Evolutionary conservation across 2,797 vertebrate genomes (phyloP), one percentile per base, ranked within the genome.

Genomic region (Clarias pachynema): DNA sequence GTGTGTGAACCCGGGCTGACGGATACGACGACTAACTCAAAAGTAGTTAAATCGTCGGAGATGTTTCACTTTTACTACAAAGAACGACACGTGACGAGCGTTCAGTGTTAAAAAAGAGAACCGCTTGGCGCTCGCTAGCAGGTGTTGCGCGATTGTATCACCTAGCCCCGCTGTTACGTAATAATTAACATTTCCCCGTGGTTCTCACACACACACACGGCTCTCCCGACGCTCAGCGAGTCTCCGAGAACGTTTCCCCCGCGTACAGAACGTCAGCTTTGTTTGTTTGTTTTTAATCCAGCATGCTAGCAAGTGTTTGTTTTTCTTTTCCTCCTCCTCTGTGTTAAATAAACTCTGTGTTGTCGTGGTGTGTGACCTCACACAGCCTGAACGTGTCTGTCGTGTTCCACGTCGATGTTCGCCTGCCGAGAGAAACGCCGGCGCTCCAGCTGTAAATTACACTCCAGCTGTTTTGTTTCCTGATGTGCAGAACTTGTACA

Each of bases 401-500:
- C 79, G 86, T 90, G 89, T 90, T 91, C 93, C n/a, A 53, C n/a
- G 15, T n/a, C n/a, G 92, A 92, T 24, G 74, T 59, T 91, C 91
- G 91, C 94, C 91, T 93, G 70, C 92, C 96, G 92, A 92, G 93
- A 94, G 93, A 84, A 90, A 90, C 83, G 90, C 93, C 93, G 34
- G 31, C 10, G 15, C 87, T 91, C 92, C 93, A 95, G 94, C 88
- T 96, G 92, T 93, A 94, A 93, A 95, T 90, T 91, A 93, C 90
- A 92, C 37, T 44, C 24, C 92, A 81, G 92, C 93, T 93, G 91
- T 92, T 93, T 92, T 93, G 93, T 92, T 93, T 95, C 89, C 90
- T 91, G 92, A 91, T 86, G 90, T 90, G 88, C 88, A 93, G 93
- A 88, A 92, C 91, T 95, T 96, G 94, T 95, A 95, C 90, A 96